Conservation (phyloP, 2,888 invertebrate species). For the Patella caerulea region DNA sequence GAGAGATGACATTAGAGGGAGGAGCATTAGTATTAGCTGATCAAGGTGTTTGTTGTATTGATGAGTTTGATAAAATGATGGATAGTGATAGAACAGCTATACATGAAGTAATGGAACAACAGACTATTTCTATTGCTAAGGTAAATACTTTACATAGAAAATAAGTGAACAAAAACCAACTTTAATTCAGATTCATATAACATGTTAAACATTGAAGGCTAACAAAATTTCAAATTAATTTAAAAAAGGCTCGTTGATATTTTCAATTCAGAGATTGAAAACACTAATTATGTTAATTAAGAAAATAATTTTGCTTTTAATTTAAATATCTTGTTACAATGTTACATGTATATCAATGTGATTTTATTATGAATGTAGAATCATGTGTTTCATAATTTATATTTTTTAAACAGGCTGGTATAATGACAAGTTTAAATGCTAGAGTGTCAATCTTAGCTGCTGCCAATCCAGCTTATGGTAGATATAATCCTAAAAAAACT, state of each 20-base stretch:
- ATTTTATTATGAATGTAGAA: too few relatives aligned
- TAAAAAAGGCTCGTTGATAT: not conserved
- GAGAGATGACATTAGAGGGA: slow-evolving; percentile 91
- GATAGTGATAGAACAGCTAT: slow-evolving; percentile 81
- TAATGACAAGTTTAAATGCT: slow-evolving; percentile 98
- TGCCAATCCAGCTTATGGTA: slow-evolving; percentile 98
- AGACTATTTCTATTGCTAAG: slow-evolving; percentile 99
- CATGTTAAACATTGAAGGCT: not conserved
- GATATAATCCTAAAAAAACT: slow-evolving; percentile 94
- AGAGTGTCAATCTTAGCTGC: slow-evolving; percentile 97
- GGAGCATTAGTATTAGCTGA: slow-evolving; percentile 97
- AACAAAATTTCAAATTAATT: too few relatives aligned
- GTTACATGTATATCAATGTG: too few relatives aligned
- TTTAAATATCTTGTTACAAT: too few relatives aligned
- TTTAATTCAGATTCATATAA: not conserved
- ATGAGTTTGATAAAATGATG: slow-evolving; percentile 99
- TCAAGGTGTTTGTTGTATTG: slow-evolving; percentile 98
- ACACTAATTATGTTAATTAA: too few relatives aligned
- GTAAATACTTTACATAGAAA: slow-evolving; percentile 70
- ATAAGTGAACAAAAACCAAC: not conserved
- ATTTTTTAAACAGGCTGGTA: slow-evolving; percentile 82
- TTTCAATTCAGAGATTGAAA: too few relatives aligned
- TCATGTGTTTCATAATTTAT: too few relatives aligned
- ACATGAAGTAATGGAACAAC: slow-evolving; percentile 83
- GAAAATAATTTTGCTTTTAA: too few relatives aligned